Evolutionary conservation across 2,888 invertebrate species (phyloP).

Genomic region (Yponomeuta cagnagella): DNA sequence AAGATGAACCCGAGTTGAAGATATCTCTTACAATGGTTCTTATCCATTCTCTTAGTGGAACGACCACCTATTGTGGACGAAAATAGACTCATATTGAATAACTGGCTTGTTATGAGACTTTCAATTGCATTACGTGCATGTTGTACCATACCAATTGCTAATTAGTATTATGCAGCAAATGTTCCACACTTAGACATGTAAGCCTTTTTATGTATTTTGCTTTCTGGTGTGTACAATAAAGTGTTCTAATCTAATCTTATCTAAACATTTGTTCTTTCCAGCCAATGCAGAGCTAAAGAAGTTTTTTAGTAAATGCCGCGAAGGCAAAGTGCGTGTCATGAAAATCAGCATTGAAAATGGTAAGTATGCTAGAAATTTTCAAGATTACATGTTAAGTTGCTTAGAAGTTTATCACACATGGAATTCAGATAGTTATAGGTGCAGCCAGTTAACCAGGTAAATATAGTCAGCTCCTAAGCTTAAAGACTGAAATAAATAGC

Average conservation of each 20-base stretch:
- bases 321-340: conserved; percentile 85
- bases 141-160: not conserved
- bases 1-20: not conserved
- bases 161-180: not conserved
- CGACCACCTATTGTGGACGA: no score
- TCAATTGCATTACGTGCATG: not conserved
- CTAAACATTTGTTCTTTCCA: conserved; percentile 51
- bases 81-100: not conserved
- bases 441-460: no score
- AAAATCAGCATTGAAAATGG: conserved; percentile 93
- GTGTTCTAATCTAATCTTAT: no score
- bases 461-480: no score
- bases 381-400: conserved; percentile 5
- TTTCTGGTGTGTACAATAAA: no score
- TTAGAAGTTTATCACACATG: no score
- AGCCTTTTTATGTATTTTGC: no score
- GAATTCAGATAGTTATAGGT: no score
- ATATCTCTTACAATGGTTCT: not conserved
- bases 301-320: conserved; percentile 87
- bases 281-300: conserved; percentile 89
- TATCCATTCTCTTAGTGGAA: no score
- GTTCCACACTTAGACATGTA: no score
- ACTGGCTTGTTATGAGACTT: not conserved
- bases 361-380: conserved; percentile 45
- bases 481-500: no score